Evolutionary conservation across 2,113 vertebrate genomes (phyloP), one percentile per base, ranked within the genome.

Genomic region (Prochilodus magdalenae): DNA sequence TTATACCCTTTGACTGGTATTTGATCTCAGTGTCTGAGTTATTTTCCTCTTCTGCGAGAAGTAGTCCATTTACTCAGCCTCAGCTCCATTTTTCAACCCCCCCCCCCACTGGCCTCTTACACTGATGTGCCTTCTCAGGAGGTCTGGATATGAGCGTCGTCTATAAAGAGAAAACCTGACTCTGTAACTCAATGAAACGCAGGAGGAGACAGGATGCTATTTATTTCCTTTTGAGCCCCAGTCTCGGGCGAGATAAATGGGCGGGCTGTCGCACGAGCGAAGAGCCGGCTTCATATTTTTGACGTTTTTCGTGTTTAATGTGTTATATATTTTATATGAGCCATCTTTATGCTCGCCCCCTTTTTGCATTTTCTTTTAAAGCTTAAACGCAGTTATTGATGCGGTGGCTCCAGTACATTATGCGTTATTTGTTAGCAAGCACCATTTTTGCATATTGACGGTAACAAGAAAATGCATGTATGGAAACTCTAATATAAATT

Each of bases 401-500:
- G 96, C 94, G 92, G 95, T 94, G 95, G 94, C 94, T 91, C 90
- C 71, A 90, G 96, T 97, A 96, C 96, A 98, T 99, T 97, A 99
- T 99, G 97, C 96, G 97, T 97, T 97, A 97, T 97, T 97, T 97
- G 96, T 96, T 97, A 95, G 97, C 97, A 98, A 97, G 96, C 95
- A 93, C 94, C 96, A 94, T 96, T 97, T 99, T 98, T 97, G 96
- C 98, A 97, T 97, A 96, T 96, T 97, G 97, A 97, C 95, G 96
- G 96, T 97, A 99, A 98, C 96, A 97, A 97, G 98, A 97, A 99
- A 99, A 97, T 97, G 97, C 97, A 97, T 96, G 95, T 97, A 98
- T 97, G 96, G 96, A 96, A 97, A 98, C 96, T 96, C 96, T 96
- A 98, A 99, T 97, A 98, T 97, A 99, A 97, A 98, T 96, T 97